Base-by-base conservation (phyloP, 2,888 invertebrate genomes). In the Seladonia tumulorum region DNA sequence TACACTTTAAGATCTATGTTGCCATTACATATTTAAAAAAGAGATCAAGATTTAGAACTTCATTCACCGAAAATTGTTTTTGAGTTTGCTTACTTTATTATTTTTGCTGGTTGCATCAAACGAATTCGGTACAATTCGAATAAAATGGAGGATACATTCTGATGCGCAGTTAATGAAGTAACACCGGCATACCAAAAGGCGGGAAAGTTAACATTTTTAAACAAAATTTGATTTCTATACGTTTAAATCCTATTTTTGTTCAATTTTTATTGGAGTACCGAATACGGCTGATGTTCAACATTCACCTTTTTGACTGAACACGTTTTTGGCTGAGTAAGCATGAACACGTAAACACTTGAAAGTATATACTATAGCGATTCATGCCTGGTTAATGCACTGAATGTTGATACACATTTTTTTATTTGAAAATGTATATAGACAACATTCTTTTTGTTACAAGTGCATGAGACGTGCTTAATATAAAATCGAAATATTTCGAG, bases 281-380 rank as follows among this genome's bases (percentile, higher is more conserved):
- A 83, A 81, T 74, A n/a, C 75, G 86, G 42, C 72, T 87, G 75
- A 83, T 83, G 81, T 49, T 87, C 35, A 39, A 63, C 70, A 68
- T 16, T 78, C 70, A n/a, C 35, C 74, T 0, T 35, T 87, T 79
- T 12, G 70, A 71, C 70, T 25, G 76, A 79, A 87, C 79, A 83
- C 83, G 42, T 79, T 87, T 87, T 87, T 87, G 87, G 87, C 87
- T 87, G 87, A 87, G 87, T 84, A 84, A 87, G 84, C 87, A 86
- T 78, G 80, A 49, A 70, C 49, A 76, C 35, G 47, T 71, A 80
- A 83, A 79, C 68, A 81, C 14, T 7, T 74, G 74, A 86, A 72
- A 86, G 47, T 66, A 82, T 39, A 73, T 53, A 22, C 18, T 42
- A 73, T 60, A 78, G 68, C 71, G 53, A 82, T 66, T 78, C 74